phyloP scores from a whole-genome alignment of 2,888 invertebrate species.

The Flexamia atlantica region DNA sequence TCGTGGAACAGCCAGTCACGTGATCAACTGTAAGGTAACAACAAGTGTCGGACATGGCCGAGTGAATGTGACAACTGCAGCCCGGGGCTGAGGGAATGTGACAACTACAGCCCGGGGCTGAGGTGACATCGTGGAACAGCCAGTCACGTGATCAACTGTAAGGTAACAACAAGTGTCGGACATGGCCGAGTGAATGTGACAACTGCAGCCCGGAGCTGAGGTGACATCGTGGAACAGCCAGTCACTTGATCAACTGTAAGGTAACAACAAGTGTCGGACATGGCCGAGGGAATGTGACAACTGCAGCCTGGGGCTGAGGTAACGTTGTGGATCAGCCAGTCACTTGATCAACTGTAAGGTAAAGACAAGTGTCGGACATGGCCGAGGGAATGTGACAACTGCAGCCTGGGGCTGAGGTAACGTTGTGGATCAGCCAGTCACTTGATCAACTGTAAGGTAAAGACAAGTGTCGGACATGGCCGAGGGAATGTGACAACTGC shows the following conservation, averaged over 20 bases:
- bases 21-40: not conserved
- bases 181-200: constrained; percentile 46
- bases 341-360: not conserved
- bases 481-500: constrained; percentile 31
- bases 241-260: not conserved
- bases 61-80: too few relatives aligned
- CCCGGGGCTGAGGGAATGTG: constrained; percentile 25
- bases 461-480: constrained; percentile 28
- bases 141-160: not conserved
- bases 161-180: constrained; percentile 50
- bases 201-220: not conserved
- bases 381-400: constrained; percentile 45
- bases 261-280: constrained; percentile 19
- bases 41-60: constrained; percentile 37
- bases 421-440: not conserved
- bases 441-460: not conserved
- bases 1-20: not conserved
- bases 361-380: constrained; percentile 53
- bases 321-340: not conserved
- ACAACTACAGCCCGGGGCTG: not conserved
- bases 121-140: not conserved
- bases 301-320: not conserved
- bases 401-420: not conserved
- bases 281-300: constrained; percentile 33
- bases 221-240: not conserved